A percentile compares a stretch with the other conserved stretches of the same genome.
Evolutionary conservation across 2,797 vertebrate genomes (phyloP).

Genomic region (Rhabdomys pumilio): DNA sequence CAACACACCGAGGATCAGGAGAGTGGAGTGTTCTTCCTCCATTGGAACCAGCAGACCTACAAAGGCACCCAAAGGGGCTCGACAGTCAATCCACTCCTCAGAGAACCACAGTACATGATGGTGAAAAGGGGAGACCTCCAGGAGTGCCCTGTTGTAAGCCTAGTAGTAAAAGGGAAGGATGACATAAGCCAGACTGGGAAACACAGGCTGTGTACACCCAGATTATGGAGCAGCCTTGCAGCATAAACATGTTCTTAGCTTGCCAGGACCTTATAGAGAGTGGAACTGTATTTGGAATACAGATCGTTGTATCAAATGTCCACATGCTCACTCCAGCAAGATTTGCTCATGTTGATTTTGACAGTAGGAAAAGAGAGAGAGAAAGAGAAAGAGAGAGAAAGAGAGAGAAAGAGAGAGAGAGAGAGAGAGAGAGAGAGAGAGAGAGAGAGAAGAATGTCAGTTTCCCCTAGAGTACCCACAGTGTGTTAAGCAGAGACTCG

Average conservation of each 20-base stretch:
- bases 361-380: neutral
- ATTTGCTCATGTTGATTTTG: neutral
- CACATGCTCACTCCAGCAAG: fast-evolving
- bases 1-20: conserved; percentile 96
- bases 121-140: neutral
- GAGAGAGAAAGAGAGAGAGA: too few species aligned
- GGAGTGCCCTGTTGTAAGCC: neutral
- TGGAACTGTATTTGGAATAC: neutral
- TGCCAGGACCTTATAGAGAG: neutral
- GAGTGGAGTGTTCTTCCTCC: conserved; percentile 94
- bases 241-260: neutral
- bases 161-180: fast-evolving
- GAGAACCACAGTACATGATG: fast-evolving
- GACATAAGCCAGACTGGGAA: neutral
- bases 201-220: fast-evolving
- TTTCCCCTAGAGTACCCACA: neutral
- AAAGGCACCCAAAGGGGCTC: neutral
- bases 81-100: too few species aligned
- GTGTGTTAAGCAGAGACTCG: too few species aligned
- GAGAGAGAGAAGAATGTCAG: too few species aligned
- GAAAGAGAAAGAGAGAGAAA: too few species aligned
- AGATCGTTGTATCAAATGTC: fast-evolving
- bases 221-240: fast-evolving
- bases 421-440: too few species aligned
- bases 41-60: conserved; percentile 95